Conservation (phyloP, 2,113 vertebrate genomes). For the Dissostichus mawsoni region DNA sequence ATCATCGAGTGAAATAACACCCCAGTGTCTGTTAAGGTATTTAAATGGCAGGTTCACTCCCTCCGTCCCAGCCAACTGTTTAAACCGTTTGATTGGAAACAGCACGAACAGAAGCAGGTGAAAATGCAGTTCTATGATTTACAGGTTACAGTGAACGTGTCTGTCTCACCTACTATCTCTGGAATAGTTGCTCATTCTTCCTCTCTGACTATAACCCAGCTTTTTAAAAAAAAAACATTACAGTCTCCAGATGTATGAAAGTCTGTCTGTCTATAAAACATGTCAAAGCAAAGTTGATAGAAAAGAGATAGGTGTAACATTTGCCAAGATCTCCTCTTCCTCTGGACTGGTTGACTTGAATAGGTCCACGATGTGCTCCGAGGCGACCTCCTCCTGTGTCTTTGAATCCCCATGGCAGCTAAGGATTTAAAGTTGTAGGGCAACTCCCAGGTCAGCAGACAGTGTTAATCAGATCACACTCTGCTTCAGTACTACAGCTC, state of each 20-base stretch:
- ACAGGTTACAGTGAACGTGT: constrained; percentile 47
- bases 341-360: constrained; percentile 22
- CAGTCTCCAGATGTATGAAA: constrained; percentile 68
- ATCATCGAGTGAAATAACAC: constrained; percentile 12
- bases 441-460: constrained; percentile 52
- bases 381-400: constrained; percentile 48
- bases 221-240: constrained; percentile 1
- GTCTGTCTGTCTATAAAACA: constrained; percentile 47
- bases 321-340: constrained; percentile 39
- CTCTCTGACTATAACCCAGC: constrained; percentile 30
- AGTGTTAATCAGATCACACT: constrained; percentile 60
- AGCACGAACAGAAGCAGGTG: constrained; percentile 53
- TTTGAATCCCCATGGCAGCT: constrained; percentile 41
- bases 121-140: constrained; percentile 59
- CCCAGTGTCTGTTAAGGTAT: constrained; percentile 50
- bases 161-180: constrained; percentile 19
- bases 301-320: constrained; percentile 39
- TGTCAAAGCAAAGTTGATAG: constrained; percentile 46
- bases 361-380: constrained; percentile 52
- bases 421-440: constrained; percentile 57
- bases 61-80: constrained; percentile 20
- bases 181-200: constrained; percentile 36
- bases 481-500: constrained; percentile 43
- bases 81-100: constrained; percentile 53
- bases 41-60: constrained; percentile 21